Evolutionary conservation across 2,888 invertebrate genomes (phyloP).

Genomic region (Galerucella nymphaeae): DNA sequence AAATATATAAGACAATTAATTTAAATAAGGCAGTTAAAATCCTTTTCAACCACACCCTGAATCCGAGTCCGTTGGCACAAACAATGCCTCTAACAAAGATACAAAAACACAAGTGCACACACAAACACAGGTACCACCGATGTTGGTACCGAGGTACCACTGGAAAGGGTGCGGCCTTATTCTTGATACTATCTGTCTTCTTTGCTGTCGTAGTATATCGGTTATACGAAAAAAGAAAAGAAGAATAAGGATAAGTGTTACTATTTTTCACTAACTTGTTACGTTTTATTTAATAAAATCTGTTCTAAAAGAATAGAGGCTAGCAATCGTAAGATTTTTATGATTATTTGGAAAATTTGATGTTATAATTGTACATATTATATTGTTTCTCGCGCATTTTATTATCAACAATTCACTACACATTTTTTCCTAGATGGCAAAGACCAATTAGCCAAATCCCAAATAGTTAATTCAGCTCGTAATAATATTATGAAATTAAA

Average conservation of each 20-base stretch:
- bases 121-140: constrained; percentile 28
- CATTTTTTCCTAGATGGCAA: too few species aligned
- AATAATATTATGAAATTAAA: too few species aligned
- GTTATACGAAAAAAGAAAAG: constrained; percentile 1
- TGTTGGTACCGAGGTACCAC: constrained; percentile 30
- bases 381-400: too few species aligned
- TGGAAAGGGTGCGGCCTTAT: constrained; percentile 46
- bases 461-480: too few species aligned
- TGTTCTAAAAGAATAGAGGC: not conserved
- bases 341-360: too few species aligned
- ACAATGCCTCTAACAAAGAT: constrained; percentile 39
- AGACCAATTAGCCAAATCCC: too few species aligned
- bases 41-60: constrained; percentile 38
- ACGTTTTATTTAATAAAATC: not conserved
- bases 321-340: too few species aligned
- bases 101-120: constrained; percentile 40
- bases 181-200: constrained; percentile 46
- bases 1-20: constrained; percentile 37
- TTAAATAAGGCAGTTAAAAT: constrained; percentile 37
- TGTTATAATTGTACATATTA: too few species aligned
- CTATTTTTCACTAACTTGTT: not conserved
- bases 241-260: not conserved
- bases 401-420: too few species aligned
- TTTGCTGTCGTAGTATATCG: constrained; percentile 30
- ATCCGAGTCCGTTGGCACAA: constrained; percentile 23